phyloP scores from a whole-genome alignment of 1,140 invertebrate genomes.

The Drosophila quadrilineata region DNA sequence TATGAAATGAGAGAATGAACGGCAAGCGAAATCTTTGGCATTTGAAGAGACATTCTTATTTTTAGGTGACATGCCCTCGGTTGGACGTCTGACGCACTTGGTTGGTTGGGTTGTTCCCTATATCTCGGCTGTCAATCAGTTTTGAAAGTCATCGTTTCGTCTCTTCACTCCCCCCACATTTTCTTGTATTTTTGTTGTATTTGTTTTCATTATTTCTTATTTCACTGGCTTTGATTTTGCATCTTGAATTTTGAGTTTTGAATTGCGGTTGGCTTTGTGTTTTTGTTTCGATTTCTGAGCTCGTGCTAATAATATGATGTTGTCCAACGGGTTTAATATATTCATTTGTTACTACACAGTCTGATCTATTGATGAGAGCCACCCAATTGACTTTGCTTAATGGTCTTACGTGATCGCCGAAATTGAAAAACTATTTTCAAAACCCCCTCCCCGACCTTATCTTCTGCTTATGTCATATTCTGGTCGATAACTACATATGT shows the following conservation, averaged over 20 bases:
- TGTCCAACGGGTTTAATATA: constrained; percentile 42
- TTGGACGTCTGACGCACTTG: constrained; percentile 67
- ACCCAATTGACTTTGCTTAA: constrained; percentile 37
- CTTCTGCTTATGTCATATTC: background rate
- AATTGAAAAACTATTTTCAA: constrained; percentile 24
- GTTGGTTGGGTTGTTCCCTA: constrained; percentile 33
- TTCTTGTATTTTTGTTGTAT: background rate
- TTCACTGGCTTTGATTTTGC: constrained; percentile 27
- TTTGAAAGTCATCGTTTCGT: constrained; percentile 66
- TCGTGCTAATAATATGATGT: constrained; percentile 2
- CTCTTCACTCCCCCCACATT: background rate
- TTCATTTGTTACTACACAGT: constrained; percentile 29
- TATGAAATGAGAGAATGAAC: constrained; percentile 32
- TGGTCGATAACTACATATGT: background rate
- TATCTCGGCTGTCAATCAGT: constrained; percentile 70
- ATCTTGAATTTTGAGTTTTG: constrained; percentile 19
- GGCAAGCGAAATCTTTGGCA: constrained; percentile 66
- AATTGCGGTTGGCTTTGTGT: constrained; percentile 10
- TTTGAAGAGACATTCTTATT: constrained; percentile 80
- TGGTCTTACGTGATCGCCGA: constrained; percentile 15
- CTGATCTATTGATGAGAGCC: constrained; percentile 41
- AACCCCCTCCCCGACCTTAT: too few relatives aligned
- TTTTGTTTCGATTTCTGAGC: background rate
- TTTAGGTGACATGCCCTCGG: constrained; percentile 81
- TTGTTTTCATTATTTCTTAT: constrained; percentile 1